These are phyloP conservation scores for Alsophila aescularia DNA, from an alignment of 2,888 invertebrate genomes.

Conservation along the genomic window DNA sequence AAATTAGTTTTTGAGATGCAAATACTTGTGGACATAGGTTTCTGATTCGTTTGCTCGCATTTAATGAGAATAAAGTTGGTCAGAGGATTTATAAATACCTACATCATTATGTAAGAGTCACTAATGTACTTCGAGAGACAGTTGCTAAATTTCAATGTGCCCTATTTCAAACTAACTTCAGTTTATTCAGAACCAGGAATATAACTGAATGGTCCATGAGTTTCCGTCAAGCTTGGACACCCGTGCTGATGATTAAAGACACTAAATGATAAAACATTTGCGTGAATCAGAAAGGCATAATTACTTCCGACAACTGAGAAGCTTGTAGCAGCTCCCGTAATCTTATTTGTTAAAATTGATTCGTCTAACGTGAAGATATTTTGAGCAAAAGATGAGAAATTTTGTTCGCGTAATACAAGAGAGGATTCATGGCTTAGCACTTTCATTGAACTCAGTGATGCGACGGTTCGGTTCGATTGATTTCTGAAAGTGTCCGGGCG, in stretches of 20 bases:
- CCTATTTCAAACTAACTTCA: conserved; percentile 74
- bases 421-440: background rate
- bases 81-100: conserved; percentile 77
- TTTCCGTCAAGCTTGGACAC: conserved; percentile 45
- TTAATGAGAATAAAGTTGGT: conserved; percentile 19
- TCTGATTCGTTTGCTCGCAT: too few species aligned
- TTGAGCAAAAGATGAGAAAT: conserved; percentile 4
- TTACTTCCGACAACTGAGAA: conserved; percentile 35
- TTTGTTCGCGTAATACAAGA: background rate
- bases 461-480: conserved; percentile 27
- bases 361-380: background rate
- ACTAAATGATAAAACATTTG: conserved; percentile 33
- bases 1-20: too few species aligned
- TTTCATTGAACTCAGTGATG: conserved; percentile 13
- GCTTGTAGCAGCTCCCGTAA: conserved; percentile 6
- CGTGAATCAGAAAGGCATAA: conserved; percentile 37
- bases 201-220: conserved; percentile 48
- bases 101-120: conserved; percentile 10
- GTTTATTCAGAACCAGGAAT: conserved; percentile 64
- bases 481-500: conserved; percentile 37
- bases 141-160: conserved; percentile 83
- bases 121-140: conserved; percentile 63
- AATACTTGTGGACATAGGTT: too few species aligned
- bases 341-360: conserved; percentile 16
- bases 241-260: conserved; percentile 44